Conservation (phyloP, 2,888 invertebrate species). For the Acleris literana region DNA sequence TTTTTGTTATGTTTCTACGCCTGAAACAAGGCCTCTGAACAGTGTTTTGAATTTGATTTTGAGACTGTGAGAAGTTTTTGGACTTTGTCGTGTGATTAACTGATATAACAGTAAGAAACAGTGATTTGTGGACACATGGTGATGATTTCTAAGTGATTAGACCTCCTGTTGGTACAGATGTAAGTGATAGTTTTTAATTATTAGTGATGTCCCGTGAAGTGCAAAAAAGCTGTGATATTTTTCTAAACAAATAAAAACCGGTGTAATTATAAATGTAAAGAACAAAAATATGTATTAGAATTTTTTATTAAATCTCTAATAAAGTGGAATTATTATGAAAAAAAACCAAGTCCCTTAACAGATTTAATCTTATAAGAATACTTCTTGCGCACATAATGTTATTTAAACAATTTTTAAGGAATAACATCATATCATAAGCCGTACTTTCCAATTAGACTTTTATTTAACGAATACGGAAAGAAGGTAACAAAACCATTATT, state of each 20-base stretch:
- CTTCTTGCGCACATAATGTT: too few relatives aligned
- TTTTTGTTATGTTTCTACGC: conserved; percentile 66
- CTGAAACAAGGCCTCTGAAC: conserved; percentile 69
- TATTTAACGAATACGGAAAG: background rate
- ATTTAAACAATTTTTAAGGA: background rate
- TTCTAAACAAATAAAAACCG: background rate
- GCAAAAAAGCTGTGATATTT: conserved; percentile 30
- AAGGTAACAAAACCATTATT: too few relatives aligned
- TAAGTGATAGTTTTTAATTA: conserved; percentile 35
- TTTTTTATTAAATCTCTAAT: background rate
- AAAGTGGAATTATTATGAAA: background rate
- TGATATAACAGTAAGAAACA: conserved; percentile 22
- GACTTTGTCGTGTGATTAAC: conserved; percentile 44
- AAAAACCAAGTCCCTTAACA: background rate
- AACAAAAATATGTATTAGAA: background rate
- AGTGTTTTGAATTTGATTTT: conserved; percentile 57
- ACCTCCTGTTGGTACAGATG: conserved; percentile 31
- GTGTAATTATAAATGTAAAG: background rate
- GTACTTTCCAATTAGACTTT: conserved; percentile 1
- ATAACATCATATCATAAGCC: background rate
- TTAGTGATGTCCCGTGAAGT: conserved; percentile 21
- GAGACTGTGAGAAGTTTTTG: conserved; percentile 42
- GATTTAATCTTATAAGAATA: conserved; percentile 9
- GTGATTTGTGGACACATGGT: conserved; percentile 35
- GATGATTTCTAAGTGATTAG: conserved; percentile 33